phyloP scores from a whole-genome alignment of 2,113 vertebrate genomes.

The Gasterosteus nipponicus region DNA sequence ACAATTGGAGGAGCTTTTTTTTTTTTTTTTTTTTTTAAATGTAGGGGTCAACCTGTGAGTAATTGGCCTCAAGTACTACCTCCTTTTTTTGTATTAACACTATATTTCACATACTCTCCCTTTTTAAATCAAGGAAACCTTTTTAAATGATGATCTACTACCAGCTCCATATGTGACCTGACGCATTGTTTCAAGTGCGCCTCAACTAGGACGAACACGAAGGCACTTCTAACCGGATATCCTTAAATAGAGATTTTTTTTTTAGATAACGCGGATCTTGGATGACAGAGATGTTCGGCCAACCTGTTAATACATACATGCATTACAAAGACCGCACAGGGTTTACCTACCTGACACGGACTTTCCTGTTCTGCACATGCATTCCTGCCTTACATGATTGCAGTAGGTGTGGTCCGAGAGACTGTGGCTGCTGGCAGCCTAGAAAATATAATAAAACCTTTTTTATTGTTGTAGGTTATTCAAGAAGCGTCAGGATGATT shows the following conservation, averaged over 20 bases:
- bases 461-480: conserved; percentile 78
- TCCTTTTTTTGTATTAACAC: conserved; percentile 64
- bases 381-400: conserved; percentile 84
- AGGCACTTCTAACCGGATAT: conserved; percentile 45
- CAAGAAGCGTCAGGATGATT: conserved; percentile 65
- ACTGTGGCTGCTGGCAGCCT: conserved; percentile 83
- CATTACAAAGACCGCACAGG: conserved; percentile 68
- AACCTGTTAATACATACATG: conserved; percentile 66
- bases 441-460: conserved; percentile 61
- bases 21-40: conserved; percentile 20
- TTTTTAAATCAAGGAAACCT: conserved; percentile 11
- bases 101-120: conserved; percentile 43
- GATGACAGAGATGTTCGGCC: conserved; percentile 50
- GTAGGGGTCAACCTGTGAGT: conserved; percentile 83
- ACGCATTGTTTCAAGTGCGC: background rate
- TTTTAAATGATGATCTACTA: background rate
- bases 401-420: conserved; percentile 83
- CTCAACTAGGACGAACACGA: background rate
- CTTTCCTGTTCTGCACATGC: conserved; percentile 84
- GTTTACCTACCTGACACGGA: conserved; percentile 74
- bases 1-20: conserved; percentile 59
- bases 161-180: conserved; percentile 10
- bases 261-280: conserved; percentile 39
- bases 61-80: conserved; percentile 76
- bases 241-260: conserved; percentile 39